Base-by-base conservation (phyloP, 2,113 vertebrate species). In the Leptosomus discolor region DNA sequence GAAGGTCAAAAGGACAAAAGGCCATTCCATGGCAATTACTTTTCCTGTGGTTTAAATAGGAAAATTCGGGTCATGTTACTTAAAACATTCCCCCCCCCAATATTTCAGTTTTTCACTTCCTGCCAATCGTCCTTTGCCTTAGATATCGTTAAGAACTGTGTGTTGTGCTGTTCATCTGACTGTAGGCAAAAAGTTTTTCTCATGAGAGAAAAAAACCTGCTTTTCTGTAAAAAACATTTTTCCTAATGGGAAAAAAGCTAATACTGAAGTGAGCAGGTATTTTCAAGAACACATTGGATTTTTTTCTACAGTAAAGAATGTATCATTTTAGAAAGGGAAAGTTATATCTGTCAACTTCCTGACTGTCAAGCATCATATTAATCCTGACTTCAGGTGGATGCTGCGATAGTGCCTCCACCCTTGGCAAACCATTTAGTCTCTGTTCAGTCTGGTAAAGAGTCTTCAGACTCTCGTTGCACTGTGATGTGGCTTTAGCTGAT, bases 401-500 rank as follows among this genome's bases (percentile, higher is more conserved):
- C 9, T 45, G 26, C 84, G 84, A 37, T 73, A 87, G 32, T 45
- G 45, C 53, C 56, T 80, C 45, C 69, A 73, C 60, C 73, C 64
- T 53, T n/a, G 27, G 71, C 70, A 74, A 88, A 83, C 69, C 57
- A 43, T 76, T 92, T 78, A 77, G 67, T 78, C 56, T 91, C 88
- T 78, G n/a, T 50, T 89, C 83, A 71, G 54, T 50, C 50, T 68
- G 23, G 60, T 32, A 77, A 83, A 81, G 27, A 87, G 81, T 94
- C 95, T 98, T 98, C 97, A 97, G 96, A 84, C 94, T 98, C 95
- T 96, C 93, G 51, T 86, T 94, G 68, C 61, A 39, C 26, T 68
- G 36, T 37, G 81, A 90, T 91, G 97, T 97, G 93, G 97, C 97
- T 98, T 92, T 94, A 98, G 96, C 94, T 97, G 97, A 95, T 92